Percentiles rank a stretch among this genome's conserved stretches.
These are phyloP conservation scores for Acleris emargana DNA, from an alignment of 2,888 invertebrate species.

Conservation along the genomic window DNA sequence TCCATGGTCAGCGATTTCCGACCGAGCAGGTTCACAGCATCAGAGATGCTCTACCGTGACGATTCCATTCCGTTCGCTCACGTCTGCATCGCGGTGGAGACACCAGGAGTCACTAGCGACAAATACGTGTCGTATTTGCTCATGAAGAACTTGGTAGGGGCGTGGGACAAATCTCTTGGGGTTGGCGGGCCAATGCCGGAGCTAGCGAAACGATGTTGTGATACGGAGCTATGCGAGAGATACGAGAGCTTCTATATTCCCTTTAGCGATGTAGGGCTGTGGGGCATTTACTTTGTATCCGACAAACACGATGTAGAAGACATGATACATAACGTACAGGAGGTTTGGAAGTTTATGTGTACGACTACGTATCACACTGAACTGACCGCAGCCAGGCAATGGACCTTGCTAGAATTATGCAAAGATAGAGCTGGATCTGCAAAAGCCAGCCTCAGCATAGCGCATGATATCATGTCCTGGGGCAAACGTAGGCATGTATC, in stretches of 20 bases:
- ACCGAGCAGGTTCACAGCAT: conserved; percentile 52
- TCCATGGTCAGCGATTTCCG: conserved; percentile 40
- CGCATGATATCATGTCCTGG: conserved; percentile 57
- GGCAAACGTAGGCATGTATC: too few relatives aligned
- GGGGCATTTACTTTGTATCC: conserved; percentile 74
- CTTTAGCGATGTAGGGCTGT: conserved; percentile 72
- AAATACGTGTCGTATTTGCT: conserved; percentile 62
- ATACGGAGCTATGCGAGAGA: conserved; percentile 57
- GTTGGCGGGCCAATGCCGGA: conserved; percentile 54
- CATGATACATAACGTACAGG: conserved; percentile 61
- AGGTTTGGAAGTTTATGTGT: conserved; percentile 69
- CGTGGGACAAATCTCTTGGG: conserved; percentile 66
- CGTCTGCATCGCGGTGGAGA: conserved; percentile 74
- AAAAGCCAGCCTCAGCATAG: conserved; percentile 63
- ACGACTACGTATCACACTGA: conserved; percentile 52
- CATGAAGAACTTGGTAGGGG: conserved; percentile 64
- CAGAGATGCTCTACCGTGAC: conserved; percentile 55
- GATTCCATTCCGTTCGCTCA: conserved; percentile 73
- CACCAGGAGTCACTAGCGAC: conserved; percentile 59
- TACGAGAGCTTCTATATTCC: conserved; percentile 73
- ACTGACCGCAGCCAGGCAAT: conserved; percentile 57
- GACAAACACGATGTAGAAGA: conserved; percentile 59
- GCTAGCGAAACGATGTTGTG: conserved; percentile 57
- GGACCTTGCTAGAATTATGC: conserved; percentile 57
- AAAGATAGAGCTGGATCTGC: conserved; percentile 51